Conservation (phyloP, 2,113 vertebrate genomes). For the Percopsis transmontana region DNA sequence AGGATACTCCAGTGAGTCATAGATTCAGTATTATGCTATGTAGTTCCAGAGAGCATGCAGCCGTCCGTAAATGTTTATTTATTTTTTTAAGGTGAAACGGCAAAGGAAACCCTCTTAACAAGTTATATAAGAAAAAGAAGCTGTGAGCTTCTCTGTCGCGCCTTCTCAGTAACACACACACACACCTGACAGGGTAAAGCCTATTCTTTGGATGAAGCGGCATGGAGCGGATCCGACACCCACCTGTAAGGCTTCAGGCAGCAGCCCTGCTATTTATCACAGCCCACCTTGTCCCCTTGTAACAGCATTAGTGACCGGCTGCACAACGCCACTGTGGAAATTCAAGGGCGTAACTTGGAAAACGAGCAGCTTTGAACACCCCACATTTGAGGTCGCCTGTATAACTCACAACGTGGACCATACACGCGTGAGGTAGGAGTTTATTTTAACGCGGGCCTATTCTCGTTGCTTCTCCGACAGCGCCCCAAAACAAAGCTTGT, state of each 20-base stretch:
- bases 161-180: not conserved
- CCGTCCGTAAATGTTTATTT: conserved; percentile 51
- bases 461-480: conserved; percentile 14
- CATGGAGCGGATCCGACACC: conserved; percentile 47
- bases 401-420: conserved; percentile 32
- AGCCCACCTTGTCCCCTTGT: conserved; percentile 29
- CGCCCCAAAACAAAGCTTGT: conserved; percentile 18
- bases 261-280: conserved; percentile 41
- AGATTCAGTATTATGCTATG: conserved; percentile 38
- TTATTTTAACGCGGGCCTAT: conserved; percentile 43
- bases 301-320: conserved; percentile 54
- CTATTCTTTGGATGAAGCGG: conserved; percentile 49
- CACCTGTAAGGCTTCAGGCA: conserved; percentile 53
- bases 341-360: conserved; percentile 26
- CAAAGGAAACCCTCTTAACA: conserved; percentile 31
- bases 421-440: conserved; percentile 18
- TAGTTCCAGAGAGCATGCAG: conserved; percentile 44
- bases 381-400: conserved; percentile 41
- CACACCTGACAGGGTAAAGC: conserved; percentile 49
- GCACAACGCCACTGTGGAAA: conserved; percentile 37
- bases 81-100: conserved; percentile 51
- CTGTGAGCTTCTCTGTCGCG: conserved; percentile 43
- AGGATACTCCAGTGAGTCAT: conserved; percentile 50
- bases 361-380: conserved; percentile 34
- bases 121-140: conserved; percentile 64